Conservation (phyloP, 2,797 vertebrate genomes). For the Tapera naevia region DNA sequence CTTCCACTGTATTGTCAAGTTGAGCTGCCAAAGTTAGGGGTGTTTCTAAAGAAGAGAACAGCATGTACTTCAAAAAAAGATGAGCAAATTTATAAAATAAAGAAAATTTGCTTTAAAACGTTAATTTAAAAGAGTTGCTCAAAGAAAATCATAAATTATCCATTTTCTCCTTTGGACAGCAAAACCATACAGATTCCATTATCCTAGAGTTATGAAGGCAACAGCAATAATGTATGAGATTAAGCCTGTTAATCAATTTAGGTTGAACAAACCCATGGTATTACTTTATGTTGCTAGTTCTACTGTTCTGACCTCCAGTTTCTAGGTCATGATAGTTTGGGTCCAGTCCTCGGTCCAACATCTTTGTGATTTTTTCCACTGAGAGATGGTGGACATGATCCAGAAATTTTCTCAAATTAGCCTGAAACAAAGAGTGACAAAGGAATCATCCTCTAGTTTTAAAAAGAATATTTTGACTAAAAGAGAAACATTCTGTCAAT, state of each 20-base stretch:
- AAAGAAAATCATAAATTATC: background rate
- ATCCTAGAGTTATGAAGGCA: background rate
- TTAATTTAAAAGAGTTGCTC: background rate
- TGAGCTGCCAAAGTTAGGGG: slow-evolving; percentile 89
- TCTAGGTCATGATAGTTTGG: slow-evolving; percentile 95
- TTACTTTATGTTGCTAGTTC: background rate
- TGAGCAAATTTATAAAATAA: background rate
- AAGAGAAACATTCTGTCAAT: background rate
- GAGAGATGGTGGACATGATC: slow-evolving; percentile 88
- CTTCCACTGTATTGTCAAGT: slow-evolving; percentile 81
- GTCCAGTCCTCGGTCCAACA: slow-evolving; percentile 93
- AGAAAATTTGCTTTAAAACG: background rate
- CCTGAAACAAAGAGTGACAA: slow-evolving; percentile 71
- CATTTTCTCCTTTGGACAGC: background rate
- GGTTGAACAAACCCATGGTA: background rate
- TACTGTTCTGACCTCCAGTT: slow-evolving; percentile 83
- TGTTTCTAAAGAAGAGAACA: slow-evolving; percentile 79
- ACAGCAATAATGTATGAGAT: background rate
- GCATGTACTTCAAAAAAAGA: background rate
- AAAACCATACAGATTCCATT: background rate
- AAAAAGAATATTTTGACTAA: background rate
- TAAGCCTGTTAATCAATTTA: background rate
- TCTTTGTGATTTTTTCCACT: slow-evolving; percentile 88
- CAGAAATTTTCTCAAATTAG: slow-evolving; percentile 92
- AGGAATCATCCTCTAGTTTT: background rate